A percentile compares a stretch with the other conserved stretches of the same genome.
These are phyloP conservation scores for Rhincodon typus DNA, from an alignment of 2,797 vertebrate species.

Conservation along the genomic window DNA sequence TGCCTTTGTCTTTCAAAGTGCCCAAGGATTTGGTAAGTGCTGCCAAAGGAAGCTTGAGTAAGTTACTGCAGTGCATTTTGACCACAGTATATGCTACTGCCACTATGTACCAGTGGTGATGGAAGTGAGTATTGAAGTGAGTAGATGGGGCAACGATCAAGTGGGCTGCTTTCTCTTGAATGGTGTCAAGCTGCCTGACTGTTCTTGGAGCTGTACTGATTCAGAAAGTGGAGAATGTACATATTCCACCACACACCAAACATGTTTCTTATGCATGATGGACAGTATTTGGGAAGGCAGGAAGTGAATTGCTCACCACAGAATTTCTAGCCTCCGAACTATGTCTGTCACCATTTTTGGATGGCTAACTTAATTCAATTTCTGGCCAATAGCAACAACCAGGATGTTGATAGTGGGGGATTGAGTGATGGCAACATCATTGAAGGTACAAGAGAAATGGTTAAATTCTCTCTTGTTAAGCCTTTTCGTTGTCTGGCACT, in stretches of 20 bases:
- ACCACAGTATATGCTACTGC: neutral
- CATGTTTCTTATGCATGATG: neutral
- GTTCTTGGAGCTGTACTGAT: neutral
- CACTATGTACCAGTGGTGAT: no score
- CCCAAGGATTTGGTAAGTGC: neutral
- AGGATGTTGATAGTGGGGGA: no score
- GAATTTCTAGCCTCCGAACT: neutral
- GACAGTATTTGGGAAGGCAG: neutral
- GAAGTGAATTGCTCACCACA: neutral
- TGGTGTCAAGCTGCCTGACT: neutral
- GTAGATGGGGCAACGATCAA: neutral
- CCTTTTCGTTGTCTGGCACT: neutral
- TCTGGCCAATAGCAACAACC: no score
- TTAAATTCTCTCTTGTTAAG: neutral
- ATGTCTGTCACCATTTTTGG: no score
- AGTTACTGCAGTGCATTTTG: neutral
- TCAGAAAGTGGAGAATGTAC: neutral
- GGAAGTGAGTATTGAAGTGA: no score
- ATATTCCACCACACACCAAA: neutral
- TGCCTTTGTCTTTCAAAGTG: neutral
- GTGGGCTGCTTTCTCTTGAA: neutral
- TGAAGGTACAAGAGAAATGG: no score
- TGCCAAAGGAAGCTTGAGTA: neutral
- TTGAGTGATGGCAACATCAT: no score
- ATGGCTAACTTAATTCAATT: no score